Conservation (phyloP, 2,888 invertebrate genomes). For the Sthenelais limicola region DNA sequence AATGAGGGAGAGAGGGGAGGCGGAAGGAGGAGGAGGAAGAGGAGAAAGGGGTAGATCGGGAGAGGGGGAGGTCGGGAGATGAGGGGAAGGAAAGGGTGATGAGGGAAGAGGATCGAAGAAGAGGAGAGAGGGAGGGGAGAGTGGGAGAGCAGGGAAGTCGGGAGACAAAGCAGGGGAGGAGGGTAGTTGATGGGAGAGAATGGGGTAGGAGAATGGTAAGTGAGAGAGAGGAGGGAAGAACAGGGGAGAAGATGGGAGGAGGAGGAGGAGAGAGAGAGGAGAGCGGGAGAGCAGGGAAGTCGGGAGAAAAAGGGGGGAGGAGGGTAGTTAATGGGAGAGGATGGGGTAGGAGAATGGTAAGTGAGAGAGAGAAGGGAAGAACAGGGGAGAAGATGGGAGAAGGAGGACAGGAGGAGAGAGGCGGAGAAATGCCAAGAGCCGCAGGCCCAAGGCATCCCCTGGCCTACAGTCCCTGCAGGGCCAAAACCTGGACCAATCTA, state of each 20-base stretch:
- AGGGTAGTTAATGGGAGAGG: background rate
- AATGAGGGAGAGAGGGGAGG: too few relatives aligned
- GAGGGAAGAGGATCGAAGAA: background rate
- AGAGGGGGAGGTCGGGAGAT: background rate
- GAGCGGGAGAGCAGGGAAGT: background rate
- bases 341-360: background rate
- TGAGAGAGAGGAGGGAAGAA: background rate
- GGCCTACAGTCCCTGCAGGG: too few relatives aligned
- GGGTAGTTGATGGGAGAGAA: background rate
- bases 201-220: background rate
- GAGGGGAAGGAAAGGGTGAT: background rate
- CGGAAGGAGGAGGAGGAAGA: too few relatives aligned
- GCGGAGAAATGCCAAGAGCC: background rate
- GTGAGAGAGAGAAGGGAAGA: background rate
- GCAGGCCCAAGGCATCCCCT: background rate
- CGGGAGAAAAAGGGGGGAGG: background rate
- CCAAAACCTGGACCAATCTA: too few relatives aligned
- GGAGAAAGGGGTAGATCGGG: too few relatives aligned
- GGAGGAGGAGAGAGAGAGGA: background rate
- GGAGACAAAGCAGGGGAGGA: background rate
- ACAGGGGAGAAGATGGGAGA: background rate
- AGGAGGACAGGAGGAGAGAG: background rate
- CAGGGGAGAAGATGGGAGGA: background rate
- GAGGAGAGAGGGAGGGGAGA: background rate
- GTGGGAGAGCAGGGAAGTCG: background rate